Evolutionary conservation across 2,113 vertebrate genomes (phyloP).

Genomic region (Corynorhinus townsendii): DNA sequence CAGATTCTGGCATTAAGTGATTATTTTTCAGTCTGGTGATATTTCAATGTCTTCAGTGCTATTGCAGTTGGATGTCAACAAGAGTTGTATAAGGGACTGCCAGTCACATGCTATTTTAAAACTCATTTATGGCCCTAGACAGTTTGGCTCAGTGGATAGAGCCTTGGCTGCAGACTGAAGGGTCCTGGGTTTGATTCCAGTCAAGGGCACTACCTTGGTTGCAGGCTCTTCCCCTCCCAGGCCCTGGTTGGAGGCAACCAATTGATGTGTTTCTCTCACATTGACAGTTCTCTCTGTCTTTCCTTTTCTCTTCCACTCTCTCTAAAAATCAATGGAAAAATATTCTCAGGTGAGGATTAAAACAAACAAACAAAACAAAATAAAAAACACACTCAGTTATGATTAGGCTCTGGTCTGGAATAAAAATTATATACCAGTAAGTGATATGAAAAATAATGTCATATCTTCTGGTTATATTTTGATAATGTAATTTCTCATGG

Average conservation of each 20-base stretch:
- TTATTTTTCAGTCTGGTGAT: background rate
- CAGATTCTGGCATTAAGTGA: background rate
- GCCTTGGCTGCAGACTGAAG: too few relatives aligned
- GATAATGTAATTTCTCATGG: background rate
- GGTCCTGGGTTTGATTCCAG: too few relatives aligned
- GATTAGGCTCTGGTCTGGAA: background rate
- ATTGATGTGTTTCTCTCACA: too few relatives aligned
- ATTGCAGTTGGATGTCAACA: background rate
- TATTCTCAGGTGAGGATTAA: too few relatives aligned
- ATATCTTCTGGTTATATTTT: constrained; percentile 5
- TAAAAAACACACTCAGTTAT: background rate
- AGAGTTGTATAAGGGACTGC: background rate
- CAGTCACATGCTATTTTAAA: background rate
- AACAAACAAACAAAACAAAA: too few relatives aligned
- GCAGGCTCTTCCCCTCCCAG: too few relatives aligned
- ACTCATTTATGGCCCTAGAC: background rate
- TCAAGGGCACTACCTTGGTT: too few relatives aligned
- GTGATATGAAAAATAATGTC: constrained; percentile 14
- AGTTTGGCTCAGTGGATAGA: too few relatives aligned
- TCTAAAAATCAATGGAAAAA: too few relatives aligned
- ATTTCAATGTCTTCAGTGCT: background rate
- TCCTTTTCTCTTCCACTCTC: too few relatives aligned
- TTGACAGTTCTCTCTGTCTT: too few relatives aligned
- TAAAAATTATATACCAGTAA: background rate
- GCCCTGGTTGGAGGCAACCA: too few relatives aligned